Evolutionary conservation across 2,113 vertebrate genomes (phyloP), one percentile per base, ranked within the genome.

Genomic region (Typhlomys cinereus): DNA sequence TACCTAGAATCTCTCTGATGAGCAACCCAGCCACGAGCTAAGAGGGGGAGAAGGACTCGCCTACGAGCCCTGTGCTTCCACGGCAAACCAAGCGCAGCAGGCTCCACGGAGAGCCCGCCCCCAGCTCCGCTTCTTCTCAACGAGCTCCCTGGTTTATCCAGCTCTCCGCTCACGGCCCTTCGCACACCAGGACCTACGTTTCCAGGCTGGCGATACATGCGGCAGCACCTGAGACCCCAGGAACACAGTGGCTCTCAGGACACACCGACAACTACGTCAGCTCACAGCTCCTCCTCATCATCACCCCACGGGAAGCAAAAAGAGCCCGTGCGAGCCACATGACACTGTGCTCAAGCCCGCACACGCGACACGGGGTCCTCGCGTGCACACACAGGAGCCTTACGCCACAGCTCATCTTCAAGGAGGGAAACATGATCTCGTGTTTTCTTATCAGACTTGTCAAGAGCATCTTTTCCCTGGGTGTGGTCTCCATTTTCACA

Each of bases 1-100:
- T 67, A 71, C 70, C 6, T 36, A 71, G 84, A 95, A 84, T 25
- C 21, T 57, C 46, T 70, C 86, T 79, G 91, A 81, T 66, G 20
- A 92, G 48, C 62, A 62, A 74, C 39, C 11, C 18, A 44, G 11
- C 81, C 64, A 50, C 25, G 9, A 54, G 48, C 34, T 50, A 57
- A 31, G 15, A 67, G 57, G 29, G 23, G 2, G 48, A 36, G 66
- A 67, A 48, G 39, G 74, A 36, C 7, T 7, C 2, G 20, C 1
- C 13, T 36, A 20, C 73, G 25, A 6, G 29, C 36, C 31, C 31
- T 57, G 44, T 54, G 50, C 61, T 81, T 48, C 73, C 78, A 36
- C 54, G 41, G 78, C 7, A 31, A 41, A 25, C 59, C 15, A 74
- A 29, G 2, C 54, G 41, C n/a, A 50, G 39, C 9, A 23, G 13